Base-by-base conservation (phyloP, 2,888 invertebrate genomes). In the Xestoiulus laeticollis region DNA sequence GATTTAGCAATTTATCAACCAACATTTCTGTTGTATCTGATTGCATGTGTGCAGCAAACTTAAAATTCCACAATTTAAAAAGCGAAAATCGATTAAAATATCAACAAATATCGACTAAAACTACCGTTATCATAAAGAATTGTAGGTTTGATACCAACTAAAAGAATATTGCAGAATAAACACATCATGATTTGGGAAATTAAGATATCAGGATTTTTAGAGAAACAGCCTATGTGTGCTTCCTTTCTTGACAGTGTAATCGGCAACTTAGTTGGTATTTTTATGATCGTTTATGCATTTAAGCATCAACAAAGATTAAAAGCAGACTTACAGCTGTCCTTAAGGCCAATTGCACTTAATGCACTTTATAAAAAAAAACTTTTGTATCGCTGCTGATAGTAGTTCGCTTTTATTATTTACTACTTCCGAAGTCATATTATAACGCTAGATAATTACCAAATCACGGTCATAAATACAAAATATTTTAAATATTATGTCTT, bases 311-410 rank as follows among this genome's bases (percentile, higher is more conserved):
- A 68, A 68, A 68, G n/a, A 68, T 68, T 68, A 68, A 1, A 22
- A 68, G n/a, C 68, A 68, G 53, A 59, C 68, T 68, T 68, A 68
- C 26, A 59, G 68, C 22, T 68, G 68, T 68, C 68, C 33, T 38
- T 38, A 38, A 38, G 33, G 33, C 33, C 33, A 2, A 38, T 38
- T 38, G 2, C 4, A 6, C 33, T 2, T 6, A 5, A 38, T 38
- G 33, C 6, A 38, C 6, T 38, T 38, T 38, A 38, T 2, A 38
- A 2, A 38, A 38, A 38, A 38, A 38, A 38, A 38, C 33, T 38
- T 38, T 38, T 38, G 6, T 38, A 38, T 5, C 6, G 6, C 33
- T 38, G 33, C n/a, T n/a, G n/a, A n/a, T n/a, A n/a, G n/a, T n/a
- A n/a, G n/a, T n/a, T n/a, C n/a, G n/a, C n/a, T n/a, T n/a, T 38